phyloP scores from a whole-genome alignment of 2,797 vertebrate species.

The Darevskia mixta region DNA sequence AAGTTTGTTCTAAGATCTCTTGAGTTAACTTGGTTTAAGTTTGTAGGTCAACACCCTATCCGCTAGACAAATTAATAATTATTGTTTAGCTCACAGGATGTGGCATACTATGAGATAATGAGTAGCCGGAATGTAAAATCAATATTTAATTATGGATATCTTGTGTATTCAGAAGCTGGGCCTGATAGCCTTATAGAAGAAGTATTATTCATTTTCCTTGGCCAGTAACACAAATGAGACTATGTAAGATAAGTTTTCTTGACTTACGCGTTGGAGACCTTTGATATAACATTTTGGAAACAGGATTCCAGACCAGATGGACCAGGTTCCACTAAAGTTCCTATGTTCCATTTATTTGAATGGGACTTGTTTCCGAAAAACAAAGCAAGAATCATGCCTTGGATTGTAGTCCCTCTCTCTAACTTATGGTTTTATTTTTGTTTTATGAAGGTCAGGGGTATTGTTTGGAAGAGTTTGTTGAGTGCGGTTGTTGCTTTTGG shows the following conservation, averaged over 20 bases:
- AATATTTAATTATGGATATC: conserved; percentile 60
- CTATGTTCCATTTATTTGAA: background rate
- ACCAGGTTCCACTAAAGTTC: too few relatives aligned
- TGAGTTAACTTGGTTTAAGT: conserved; percentile 26
- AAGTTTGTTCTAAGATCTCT: conserved; percentile 39
- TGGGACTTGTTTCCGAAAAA: background rate
- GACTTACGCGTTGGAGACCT: too few relatives aligned
- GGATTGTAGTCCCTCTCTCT: too few relatives aligned
- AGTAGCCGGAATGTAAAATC: conserved; percentile 63
- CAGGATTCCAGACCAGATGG: too few relatives aligned
- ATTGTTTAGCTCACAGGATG: conserved; percentile 43
- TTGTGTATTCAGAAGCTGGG: conserved; percentile 43
- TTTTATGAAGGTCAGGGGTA: background rate
- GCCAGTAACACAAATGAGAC: background rate
- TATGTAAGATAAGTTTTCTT: background rate
- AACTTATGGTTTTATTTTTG: background rate
- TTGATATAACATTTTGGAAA: background rate
- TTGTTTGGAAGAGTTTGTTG: too few relatives aligned
- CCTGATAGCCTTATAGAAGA: conserved; percentile 26
- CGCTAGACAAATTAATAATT: conserved; percentile 47
- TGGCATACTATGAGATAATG: conserved; percentile 49
- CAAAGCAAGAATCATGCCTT: background rate
- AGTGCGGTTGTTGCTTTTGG: too few relatives aligned
- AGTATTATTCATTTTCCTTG: conserved; percentile 38
- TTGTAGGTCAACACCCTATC: conserved; percentile 34